Evolutionary conservation across 2,113 vertebrate species (phyloP).

Genomic region (Phainopepla nitens): DNA sequence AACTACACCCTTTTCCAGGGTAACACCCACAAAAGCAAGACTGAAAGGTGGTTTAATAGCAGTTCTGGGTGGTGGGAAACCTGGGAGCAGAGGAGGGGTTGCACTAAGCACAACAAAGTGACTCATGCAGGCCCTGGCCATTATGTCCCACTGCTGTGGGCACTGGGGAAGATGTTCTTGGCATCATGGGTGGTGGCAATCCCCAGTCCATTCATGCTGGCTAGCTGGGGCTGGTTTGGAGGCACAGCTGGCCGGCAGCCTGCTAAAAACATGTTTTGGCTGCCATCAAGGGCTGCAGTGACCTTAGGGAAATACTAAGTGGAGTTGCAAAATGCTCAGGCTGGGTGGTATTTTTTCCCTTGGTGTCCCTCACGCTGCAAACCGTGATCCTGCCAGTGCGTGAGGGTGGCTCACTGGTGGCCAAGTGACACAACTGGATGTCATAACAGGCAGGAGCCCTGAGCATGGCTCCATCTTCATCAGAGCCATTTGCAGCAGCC

Average conservation of each 20-base stretch:
- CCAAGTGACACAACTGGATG: not conserved
- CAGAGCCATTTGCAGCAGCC: not conserved
- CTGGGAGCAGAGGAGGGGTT: not conserved
- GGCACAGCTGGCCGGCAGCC: not conserved
- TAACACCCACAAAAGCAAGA: not conserved
- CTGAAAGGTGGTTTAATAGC: not conserved
- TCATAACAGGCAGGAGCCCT: not conserved
- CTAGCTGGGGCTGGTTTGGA: not conserved
- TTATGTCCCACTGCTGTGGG: not conserved
- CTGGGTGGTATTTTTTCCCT: not conserved
- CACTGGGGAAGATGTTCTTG: not conserved
- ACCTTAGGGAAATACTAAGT: not conserved
- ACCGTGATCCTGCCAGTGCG: fast-evolving
- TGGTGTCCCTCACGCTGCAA: not conserved
- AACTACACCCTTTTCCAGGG: not conserved
- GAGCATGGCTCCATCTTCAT: not conserved
- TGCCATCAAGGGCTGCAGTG: not conserved
- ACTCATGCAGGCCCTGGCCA: not conserved
- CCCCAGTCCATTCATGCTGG: not conserved
- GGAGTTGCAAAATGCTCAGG: not conserved
- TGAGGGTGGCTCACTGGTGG: fast-evolving
- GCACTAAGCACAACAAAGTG: not conserved
- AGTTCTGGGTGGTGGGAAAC: not conserved
- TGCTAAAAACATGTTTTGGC: not conserved
- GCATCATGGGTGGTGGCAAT: not conserved